Evolutionary conservation across 2,113 vertebrate genomes (phyloP).

Genomic region (Isurus oxyrinchus): DNA sequence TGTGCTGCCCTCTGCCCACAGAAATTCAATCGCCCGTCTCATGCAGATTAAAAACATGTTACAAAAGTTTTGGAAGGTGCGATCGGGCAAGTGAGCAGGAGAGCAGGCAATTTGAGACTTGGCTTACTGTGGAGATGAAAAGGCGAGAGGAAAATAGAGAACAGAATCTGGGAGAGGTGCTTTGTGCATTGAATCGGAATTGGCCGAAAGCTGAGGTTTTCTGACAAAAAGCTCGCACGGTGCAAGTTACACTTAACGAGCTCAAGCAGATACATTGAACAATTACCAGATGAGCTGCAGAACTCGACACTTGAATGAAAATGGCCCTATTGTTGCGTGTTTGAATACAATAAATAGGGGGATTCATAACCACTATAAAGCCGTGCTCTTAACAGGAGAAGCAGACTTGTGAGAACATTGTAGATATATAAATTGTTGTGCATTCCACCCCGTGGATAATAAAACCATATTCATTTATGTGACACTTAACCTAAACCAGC

Average conservation of each 20-base stretch:
- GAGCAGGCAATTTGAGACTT: background rate
- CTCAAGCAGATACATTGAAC: background rate
- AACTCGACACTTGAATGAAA: conserved; percentile 22
- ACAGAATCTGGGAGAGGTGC: background rate
- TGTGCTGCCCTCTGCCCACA: background rate
- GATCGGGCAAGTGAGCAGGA: background rate
- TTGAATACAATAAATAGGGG: conserved; percentile 26
- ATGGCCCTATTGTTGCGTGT: background rate
- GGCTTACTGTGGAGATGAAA: background rate
- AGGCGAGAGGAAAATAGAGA: background rate
- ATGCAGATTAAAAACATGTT: background rate
- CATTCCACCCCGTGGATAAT: background rate
- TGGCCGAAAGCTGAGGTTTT: conserved; percentile 3
- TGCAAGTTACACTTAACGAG: background rate
- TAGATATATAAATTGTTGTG: conserved; percentile 15
- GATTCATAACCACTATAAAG: background rate
- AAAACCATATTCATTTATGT: background rate
- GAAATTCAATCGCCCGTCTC: background rate
- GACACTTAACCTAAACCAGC: background rate
- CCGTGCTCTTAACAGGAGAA: background rate
- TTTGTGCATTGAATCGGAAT: background rate
- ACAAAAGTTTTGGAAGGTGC: background rate
- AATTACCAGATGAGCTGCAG: conserved; percentile 30
- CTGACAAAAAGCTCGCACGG: background rate
- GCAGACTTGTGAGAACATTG: background rate